Evolutionary conservation across 64 coral and sea anemone species (phyloP), one percentile per base, ranked within the genome.

Genomic region (Pachyseris speciosa): DNA sequence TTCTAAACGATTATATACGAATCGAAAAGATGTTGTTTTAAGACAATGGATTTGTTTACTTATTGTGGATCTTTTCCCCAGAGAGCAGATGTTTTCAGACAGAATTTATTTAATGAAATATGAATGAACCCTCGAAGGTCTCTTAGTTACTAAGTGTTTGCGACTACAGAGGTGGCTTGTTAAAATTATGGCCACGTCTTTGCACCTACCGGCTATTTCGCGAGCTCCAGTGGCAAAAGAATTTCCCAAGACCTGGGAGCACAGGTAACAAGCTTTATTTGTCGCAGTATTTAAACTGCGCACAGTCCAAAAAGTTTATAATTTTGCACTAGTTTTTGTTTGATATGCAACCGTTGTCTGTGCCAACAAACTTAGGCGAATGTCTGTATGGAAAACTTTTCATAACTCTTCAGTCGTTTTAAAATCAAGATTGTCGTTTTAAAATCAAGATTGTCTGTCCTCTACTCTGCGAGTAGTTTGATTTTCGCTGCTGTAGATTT

Each of bases 101-200:
- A 38, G 33, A 58, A 39, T 58, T 81, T 38, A 81, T 81, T 61
- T n/a, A n/a, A n/a, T n/a, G n/a, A 81, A 81, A 63, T 61, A 81
- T 81, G 51, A 63, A 81, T 81, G 34, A 61, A 63, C 32, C 51
- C n/a, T 37, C 53, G 12, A 9, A 15, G 52, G 77, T 81, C 52
- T 60, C 77, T 40, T 81, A 81, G 77, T 39, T 81, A 81, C 77
- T 60, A 26, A 81, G 31, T 81, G 77, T 81, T 81, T 81, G 51
- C 52, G 33, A 37, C 32, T 33, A 61, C 17, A 63, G 31, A 19
- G n/a, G 8, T 6, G 58, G 67, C 16, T 31, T 6, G 45, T 30
- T 60, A 33, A 58, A 19, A 40, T 4, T 24, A 81, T 81, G 77
- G 77, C 77, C 11, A 20, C 52, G 9, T 19, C 77, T 22, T n/a